These are phyloP conservation scores for Rugalucina vietnamica DNA, from an alignment of 2,888 invertebrate genomes.

Conservation along the genomic window DNA sequence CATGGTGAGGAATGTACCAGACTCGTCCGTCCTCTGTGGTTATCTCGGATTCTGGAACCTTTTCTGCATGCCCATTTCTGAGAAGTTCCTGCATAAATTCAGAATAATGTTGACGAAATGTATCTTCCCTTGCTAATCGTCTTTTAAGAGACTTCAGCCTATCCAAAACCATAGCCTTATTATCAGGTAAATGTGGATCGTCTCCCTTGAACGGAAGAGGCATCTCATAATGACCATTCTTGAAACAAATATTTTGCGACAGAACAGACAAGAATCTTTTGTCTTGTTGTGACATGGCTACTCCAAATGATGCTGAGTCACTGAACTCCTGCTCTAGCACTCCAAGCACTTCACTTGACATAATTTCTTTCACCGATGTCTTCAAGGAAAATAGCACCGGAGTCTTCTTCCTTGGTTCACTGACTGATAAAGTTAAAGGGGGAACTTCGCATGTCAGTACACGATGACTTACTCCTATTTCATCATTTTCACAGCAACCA, in stretches of 20 bases:
- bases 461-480: not conserved
- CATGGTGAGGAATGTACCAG: slow-evolving; percentile 17
- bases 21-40: not conserved
- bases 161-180: slow-evolving; percentile 6
- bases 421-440: not conserved
- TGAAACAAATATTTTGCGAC: not conserved
- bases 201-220: slow-evolving; percentile 26
- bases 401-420: not conserved
- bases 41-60: not conserved
- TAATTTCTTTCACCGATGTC: slow-evolving; percentile 20
- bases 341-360: not conserved
- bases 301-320: not conserved
- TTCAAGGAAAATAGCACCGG: slow-evolving; percentile 2
- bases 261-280: slow-evolving; percentile 5
- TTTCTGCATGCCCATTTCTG: slow-evolving; percentile 8
- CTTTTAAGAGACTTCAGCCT: slow-evolving; percentile 6
- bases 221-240: slow-evolving; percentile 19
- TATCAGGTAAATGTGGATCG: slow-evolving; percentile 16
- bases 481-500: not conserved
- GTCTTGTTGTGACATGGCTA: slow-evolving; percentile 9
- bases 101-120: slow-evolving; percentile 3
- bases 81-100: slow-evolving; percentile 12
- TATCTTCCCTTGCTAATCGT: not conserved
- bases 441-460: not conserved
- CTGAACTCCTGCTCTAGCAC: slow-evolving; percentile 20